These are phyloP conservation scores for Drosophila algonquin DNA, from an alignment of 2,888 invertebrate species.

Conservation along the genomic window DNA sequence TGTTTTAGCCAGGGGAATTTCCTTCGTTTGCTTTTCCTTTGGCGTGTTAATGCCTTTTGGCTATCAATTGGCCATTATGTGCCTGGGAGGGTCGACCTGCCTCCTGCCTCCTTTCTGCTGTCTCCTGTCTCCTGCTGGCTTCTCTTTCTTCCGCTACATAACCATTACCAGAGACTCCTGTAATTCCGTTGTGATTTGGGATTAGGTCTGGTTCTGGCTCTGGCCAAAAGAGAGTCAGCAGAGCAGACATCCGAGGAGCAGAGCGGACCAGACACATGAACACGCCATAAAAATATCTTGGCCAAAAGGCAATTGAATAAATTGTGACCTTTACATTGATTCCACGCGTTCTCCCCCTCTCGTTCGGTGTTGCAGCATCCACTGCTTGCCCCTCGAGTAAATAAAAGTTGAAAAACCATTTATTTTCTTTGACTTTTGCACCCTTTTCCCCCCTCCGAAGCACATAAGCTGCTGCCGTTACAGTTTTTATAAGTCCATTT, in stretches of 20 bases:
- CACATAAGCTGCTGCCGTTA: conserved; percentile 63
- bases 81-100: conserved; percentile 46
- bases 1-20: conserved; percentile 66
- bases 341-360: conserved; percentile 41
- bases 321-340: conserved; percentile 79
- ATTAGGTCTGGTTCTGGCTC: conserved; percentile 62
- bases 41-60: conserved; percentile 79
- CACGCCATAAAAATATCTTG: conserved; percentile 77
- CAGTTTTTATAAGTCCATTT: conserved; percentile 75
- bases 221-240: conserved; percentile 24
- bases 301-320: conserved; percentile 74
- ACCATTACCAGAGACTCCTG: conserved; percentile 68
- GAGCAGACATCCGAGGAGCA: conserved; percentile 1
- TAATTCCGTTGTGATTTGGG: conserved; percentile 80
- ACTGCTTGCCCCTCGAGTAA: conserved; percentile 54
- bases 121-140: neutral
- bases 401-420: conserved; percentile 74
- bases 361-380: conserved; percentile 21
- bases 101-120: neutral
- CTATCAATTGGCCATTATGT: conserved; percentile 79
- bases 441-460: conserved; percentile 53
- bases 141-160: conserved; percentile 64
- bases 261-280: conserved; percentile 57
- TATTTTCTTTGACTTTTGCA: conserved; percentile 73
- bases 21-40: conserved; percentile 29